A percentile compares a stretch with the other conserved stretches of the same genome.
Conservation (phyloP, 2,113 vertebrate species). For the Sapajus apella region DNA sequence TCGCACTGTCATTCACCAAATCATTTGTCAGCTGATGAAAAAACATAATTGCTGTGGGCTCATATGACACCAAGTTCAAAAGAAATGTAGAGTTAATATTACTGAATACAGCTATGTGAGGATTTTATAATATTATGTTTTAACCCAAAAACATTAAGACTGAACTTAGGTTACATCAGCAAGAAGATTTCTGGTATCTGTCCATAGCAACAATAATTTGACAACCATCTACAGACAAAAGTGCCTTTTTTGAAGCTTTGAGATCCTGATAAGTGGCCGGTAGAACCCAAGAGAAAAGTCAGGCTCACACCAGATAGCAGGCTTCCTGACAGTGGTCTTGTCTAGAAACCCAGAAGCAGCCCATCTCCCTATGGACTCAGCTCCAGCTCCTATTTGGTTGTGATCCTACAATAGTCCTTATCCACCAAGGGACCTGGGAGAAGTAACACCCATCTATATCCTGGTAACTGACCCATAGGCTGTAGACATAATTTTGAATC, state of each 20-base stretch:
- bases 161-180: background rate
- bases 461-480: background rate
- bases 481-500: background rate
- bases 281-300: background rate
- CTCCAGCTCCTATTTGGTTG: background rate
- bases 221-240: background rate
- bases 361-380: background rate
- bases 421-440: background rate
- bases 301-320: background rate
- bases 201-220: background rate
- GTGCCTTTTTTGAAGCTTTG: background rate
- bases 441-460: background rate
- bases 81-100: background rate
- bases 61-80: background rate
- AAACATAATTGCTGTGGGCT: background rate
- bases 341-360: background rate
- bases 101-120: background rate
- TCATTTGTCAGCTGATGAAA: background rate
- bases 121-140: background rate
- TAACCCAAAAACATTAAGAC: background rate
- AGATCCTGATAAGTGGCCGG: background rate
- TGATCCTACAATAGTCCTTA: background rate
- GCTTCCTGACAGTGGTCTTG: background rate
- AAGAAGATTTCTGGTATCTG: background rate
- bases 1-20: background rate